Conservation (phyloP, 1,140 invertebrate species). For the Penaeus japonicus region DNA sequence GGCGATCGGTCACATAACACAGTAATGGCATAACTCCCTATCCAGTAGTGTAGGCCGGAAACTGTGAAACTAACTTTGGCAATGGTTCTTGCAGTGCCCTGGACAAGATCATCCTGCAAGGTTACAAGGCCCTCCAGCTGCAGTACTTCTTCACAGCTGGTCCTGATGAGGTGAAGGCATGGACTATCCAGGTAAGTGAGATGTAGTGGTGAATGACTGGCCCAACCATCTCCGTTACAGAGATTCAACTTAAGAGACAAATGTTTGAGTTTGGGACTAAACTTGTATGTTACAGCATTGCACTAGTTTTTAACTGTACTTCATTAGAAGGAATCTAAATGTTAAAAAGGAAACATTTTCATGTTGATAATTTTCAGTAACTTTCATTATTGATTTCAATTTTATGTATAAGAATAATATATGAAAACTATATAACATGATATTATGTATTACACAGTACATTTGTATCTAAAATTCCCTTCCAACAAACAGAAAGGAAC, state of each 20-base stretch:
- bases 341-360: too few relatives aligned
- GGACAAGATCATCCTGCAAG: conserved; percentile 97
- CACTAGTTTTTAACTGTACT: too few relatives aligned
- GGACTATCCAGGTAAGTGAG: conserved; percentile 91
- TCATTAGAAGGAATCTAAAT: too few relatives aligned
- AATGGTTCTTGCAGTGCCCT: conserved; percentile 72
- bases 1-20: too few relatives aligned
- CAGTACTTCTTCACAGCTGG: conserved; percentile 98
- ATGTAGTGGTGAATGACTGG: neutral
- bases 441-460: neutral
- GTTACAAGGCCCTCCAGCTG: conserved; percentile 94
- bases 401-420: neutral
- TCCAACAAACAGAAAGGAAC: conserved; percentile 82
- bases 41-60: too few relatives aligned
- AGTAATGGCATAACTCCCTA: too few relatives aligned
- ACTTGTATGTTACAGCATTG: too few relatives aligned
- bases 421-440: neutral
- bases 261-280: too few relatives aligned
- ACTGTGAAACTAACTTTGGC: too few relatives aligned
- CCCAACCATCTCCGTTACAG: neutral
- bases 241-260: neutral
- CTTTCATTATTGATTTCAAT: neutral
- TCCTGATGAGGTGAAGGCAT: conserved; percentile 98
- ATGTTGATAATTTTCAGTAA: too few relatives aligned
- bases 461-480: neutral